Conservation (phyloP, 2,888 invertebrate genomes). For the Acanthococcus lagerstroemiae region DNA sequence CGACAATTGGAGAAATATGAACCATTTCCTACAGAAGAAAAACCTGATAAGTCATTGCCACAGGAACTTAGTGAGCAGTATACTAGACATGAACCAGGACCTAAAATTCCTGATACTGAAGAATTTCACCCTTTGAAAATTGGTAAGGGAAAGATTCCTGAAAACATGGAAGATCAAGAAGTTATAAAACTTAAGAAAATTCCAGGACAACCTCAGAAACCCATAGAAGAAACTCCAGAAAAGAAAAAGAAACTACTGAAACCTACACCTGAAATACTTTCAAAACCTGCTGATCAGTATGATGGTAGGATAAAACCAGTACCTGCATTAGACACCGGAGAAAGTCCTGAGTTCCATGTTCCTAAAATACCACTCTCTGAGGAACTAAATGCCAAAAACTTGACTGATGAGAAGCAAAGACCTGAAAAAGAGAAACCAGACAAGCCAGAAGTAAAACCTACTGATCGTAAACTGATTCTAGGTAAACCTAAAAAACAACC, state of each 20-base stretch:
- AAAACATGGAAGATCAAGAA: constrained; percentile 39
- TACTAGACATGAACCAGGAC: constrained; percentile 33
- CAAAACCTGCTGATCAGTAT: constrained; percentile 33
- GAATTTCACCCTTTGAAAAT: constrained; percentile 43
- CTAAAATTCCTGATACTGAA: constrained; percentile 44
- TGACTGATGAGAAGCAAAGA: constrained; percentile 35
- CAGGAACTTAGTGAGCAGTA: constrained; percentile 34
- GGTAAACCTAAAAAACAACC: constrained; percentile 36
- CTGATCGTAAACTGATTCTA: constrained; percentile 34
- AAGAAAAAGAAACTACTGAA: constrained; percentile 36
- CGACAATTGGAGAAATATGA: constrained; percentile 36
- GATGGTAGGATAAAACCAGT: constrained; percentile 38
- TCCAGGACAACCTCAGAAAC: constrained; percentile 29
- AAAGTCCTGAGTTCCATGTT: constrained; percentile 33
- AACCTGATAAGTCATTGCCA: constrained; percentile 39
- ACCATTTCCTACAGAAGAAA: constrained; percentile 33
- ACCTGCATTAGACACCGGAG: constrained; percentile 36
- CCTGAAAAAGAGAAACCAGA: constrained; percentile 36
- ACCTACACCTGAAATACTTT: constrained; percentile 37
- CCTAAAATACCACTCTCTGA: constrained; percentile 35
- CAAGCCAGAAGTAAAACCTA: constrained; percentile 35
- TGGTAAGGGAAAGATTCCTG: constrained; percentile 47
- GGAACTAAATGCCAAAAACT: constrained; percentile 35
- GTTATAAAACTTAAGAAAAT: constrained; percentile 46
- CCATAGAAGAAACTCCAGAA: constrained; percentile 37